A percentile compares a stretch with the other conserved stretches of the same genome.
Evolutionary conservation across 92 coral and sea anemone genomes (phyloP).

Genomic region (Diadumene lineata): DNA sequence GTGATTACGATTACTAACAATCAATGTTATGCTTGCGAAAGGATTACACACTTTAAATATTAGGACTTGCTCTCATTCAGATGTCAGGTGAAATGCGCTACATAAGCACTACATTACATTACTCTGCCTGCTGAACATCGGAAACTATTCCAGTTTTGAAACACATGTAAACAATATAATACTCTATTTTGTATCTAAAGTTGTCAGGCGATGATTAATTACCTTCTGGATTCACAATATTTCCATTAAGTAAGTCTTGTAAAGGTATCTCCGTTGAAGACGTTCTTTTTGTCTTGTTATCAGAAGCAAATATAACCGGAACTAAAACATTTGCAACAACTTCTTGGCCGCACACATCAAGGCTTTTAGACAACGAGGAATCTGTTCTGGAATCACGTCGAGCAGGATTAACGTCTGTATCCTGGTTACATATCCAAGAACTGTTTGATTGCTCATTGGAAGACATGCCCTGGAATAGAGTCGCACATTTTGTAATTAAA

Average conservation of each 20-base stretch:
- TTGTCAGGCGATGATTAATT: too few species aligned
- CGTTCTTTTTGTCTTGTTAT: constrained; percentile 42
- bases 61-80: too few species aligned
- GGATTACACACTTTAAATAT: too few species aligned
- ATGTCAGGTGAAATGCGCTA: too few species aligned
- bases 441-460: not conserved
- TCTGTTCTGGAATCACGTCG: constrained; percentile 36
- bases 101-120: too few species aligned
- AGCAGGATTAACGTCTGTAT: constrained; percentile 8
- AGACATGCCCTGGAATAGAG: constrained; percentile 1
- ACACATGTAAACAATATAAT: too few species aligned
- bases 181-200: too few species aligned
- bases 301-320: constrained; percentile 68
- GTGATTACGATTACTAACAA: too few species aligned
- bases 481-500: not conserved
- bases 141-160: too few species aligned
- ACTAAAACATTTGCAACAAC: constrained; percentile 42
- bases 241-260: constrained; percentile 61
- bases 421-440: constrained; percentile 3
- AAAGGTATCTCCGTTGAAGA: constrained; percentile 53
- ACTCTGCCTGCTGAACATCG: too few species aligned
- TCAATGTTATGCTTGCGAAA: too few species aligned
- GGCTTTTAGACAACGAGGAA: constrained; percentile 26
- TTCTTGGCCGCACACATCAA: constrained; percentile 38
- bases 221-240: constrained; percentile 54